phyloP scores from a whole-genome alignment of 2,888 invertebrate species.

The Macaria liturata region DNA sequence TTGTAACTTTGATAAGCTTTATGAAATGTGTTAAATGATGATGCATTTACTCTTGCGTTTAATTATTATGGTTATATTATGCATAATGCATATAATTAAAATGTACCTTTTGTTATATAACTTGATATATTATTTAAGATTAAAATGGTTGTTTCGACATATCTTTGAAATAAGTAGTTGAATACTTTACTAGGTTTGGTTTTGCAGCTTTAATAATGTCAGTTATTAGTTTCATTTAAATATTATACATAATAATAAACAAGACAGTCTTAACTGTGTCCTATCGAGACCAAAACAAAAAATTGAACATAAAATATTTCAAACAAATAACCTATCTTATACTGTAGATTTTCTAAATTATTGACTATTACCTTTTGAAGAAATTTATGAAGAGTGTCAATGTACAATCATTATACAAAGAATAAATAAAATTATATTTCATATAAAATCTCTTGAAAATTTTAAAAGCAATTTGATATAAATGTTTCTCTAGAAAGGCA shows the following conservation, averaged over 20 bases:
- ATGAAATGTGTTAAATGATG: conserved; percentile 32
- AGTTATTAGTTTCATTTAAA: too few relatives aligned
- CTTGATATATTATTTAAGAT: conserved; percentile 16
- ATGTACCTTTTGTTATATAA: conserved; percentile 20
- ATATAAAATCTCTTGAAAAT: not conserved
- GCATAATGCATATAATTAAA: conserved; percentile 5
- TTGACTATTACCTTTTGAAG: too few relatives aligned
- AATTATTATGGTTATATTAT: conserved; percentile 12
- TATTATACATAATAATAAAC: too few relatives aligned
- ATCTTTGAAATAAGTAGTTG: conserved; percentile 25
- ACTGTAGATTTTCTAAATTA: conserved; percentile 53
- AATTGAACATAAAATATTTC: conserved; percentile 22
- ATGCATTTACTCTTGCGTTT: conserved; percentile 40
- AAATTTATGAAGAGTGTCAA: too few relatives aligned
- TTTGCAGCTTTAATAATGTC: conserved; percentile 42
- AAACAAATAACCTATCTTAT: conserved; percentile 37
- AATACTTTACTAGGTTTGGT: conserved; percentile 42
- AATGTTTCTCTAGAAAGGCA: not conserved
- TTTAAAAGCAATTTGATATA: too few relatives aligned
- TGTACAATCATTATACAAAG: too few relatives aligned
- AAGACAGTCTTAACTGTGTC: conserved; percentile 40
- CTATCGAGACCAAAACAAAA: conserved; percentile 47
- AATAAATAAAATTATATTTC: not conserved
- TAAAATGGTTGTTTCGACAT: conserved; percentile 34
- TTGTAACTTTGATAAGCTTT: conserved; percentile 27